Percentiles rank a stretch among this genome's conserved stretches.
phyloP scores from a whole-genome alignment of 53 echinoderm and acorn worm genomes.

The Pentamera pediparva region DNA sequence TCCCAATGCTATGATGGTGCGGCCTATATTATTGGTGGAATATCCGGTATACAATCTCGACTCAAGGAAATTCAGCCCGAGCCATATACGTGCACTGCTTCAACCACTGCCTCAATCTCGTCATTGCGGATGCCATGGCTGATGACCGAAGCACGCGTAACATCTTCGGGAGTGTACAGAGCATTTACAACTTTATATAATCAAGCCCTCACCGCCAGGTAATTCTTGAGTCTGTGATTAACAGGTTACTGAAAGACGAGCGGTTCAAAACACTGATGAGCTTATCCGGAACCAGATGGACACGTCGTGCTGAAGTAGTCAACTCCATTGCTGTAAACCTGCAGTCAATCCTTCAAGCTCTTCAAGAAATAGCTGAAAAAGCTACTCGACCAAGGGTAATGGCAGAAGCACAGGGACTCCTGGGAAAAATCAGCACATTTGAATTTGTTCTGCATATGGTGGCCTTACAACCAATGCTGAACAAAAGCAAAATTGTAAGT shows the following conservation, averaged over 20 bases:
- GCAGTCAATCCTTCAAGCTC: too few relatives aligned
- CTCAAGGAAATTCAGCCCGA: background rate
- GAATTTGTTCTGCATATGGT: slow-evolving; percentile 6
- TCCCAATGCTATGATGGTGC: slow-evolving; percentile 35
- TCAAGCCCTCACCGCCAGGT: slow-evolving; percentile 4
- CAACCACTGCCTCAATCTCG: slow-evolving; percentile 29
- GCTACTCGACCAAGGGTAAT: slow-evolving; percentile 3
- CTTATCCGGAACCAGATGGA: slow-evolving; percentile 8
- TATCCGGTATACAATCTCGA: background rate
- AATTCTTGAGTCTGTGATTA: background rate
- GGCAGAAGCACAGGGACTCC: background rate
- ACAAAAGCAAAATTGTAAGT: slow-evolving; percentile 5
- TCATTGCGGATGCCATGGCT: slow-evolving; percentile 6
- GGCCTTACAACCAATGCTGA: slow-evolving; percentile 17
- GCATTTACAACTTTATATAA: slow-evolving; percentile 1
- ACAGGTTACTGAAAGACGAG: background rate
- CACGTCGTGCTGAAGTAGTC: slow-evolving; percentile 1
- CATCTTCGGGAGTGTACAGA: background rate
- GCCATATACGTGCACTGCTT: slow-evolving; percentile 30
- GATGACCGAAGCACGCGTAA: background rate
- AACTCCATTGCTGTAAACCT: slow-evolving; percentile 7
- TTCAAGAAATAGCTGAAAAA: slow-evolving; percentile 9
- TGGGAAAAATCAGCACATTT: background rate
- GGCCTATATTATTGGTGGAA: slow-evolving; percentile 6
- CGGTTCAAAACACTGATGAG: slow-evolving; percentile 7